Conservation (phyloP, 2,888 invertebrate genomes). For the Creontiades dilutus region DNA sequence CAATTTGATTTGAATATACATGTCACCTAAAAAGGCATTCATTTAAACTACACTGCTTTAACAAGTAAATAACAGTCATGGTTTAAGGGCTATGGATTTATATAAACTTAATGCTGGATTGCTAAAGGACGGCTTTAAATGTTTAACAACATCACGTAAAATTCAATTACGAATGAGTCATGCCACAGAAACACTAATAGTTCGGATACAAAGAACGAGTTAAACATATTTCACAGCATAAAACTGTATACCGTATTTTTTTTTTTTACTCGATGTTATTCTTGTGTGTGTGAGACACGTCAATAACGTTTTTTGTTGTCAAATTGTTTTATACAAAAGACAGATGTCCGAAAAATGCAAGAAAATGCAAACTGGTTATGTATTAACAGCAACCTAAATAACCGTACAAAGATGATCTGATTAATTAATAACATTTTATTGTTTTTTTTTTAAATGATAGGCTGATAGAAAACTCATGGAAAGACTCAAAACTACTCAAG, state of each 20-base stretch:
- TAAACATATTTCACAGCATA: conserved; percentile 16
- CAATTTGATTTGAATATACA: background rate
- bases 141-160: conserved; percentile 25
- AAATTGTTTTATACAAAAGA: background rate
- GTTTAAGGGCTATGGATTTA: too few relatives aligned
- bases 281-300: background rate
- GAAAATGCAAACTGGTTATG: conserved; percentile 8
- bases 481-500: conserved; percentile 84
- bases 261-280: background rate
- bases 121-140: conserved; percentile 25
- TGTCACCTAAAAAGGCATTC: background rate
- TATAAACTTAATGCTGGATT: background rate
- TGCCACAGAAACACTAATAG: background rate
- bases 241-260: background rate
- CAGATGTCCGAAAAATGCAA: background rate
- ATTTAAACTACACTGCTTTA: background rate
- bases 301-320: background rate
- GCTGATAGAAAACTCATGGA: conserved; percentile 85
- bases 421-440: background rate
- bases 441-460: conserved; percentile 77
- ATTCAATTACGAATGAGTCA: too few relatives aligned
- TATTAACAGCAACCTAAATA: background rate
- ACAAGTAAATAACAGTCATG: background rate
- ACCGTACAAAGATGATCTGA: too few relatives aligned
- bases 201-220: background rate